Conservation (phyloP, 2,797 vertebrate species). For the Valencia hispanica region DNA sequence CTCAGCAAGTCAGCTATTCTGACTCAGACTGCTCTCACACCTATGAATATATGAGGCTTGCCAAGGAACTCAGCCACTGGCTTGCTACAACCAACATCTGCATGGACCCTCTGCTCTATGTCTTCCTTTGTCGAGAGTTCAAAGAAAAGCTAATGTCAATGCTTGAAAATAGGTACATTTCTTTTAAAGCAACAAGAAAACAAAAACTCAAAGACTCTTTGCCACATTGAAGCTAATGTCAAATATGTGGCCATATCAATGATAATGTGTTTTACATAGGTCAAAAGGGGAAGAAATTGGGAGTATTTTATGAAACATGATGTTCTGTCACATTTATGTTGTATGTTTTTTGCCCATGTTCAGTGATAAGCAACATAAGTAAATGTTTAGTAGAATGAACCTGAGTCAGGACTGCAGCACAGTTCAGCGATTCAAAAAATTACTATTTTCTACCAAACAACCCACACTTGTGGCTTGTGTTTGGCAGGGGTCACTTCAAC, state of each 20-base stretch:
- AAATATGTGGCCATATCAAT: neutral
- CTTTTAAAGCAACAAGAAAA: neutral
- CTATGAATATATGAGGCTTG: conserved; percentile 56
- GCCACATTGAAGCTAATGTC: neutral
- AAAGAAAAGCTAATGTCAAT: conserved; percentile 62
- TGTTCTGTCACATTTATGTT: neutral
- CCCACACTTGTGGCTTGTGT: too few species aligned
- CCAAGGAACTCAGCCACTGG: conserved; percentile 82
- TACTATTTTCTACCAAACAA: too few species aligned
- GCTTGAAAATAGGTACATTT: conserved; percentile 15
- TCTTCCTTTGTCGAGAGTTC: conserved; percentile 81
- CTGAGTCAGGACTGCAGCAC: too few species aligned
- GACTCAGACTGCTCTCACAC: neutral
- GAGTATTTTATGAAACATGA: neutral
- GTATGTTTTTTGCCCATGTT: neutral
- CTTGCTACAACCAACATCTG: conserved; percentile 85
- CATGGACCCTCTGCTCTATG: conserved; percentile 88
- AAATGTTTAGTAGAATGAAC: too few species aligned
- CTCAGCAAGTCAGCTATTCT: conserved; percentile 67
- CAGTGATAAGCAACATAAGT: too few species aligned
- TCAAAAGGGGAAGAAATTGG: neutral
- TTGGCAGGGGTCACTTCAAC: too few species aligned
- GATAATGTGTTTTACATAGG: neutral
- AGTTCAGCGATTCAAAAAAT: too few species aligned
- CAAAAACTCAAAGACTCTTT: neutral